Evolutionary conservation across 2,888 invertebrate species (phyloP).

Genomic region (Ichneumoninae sp.): DNA sequence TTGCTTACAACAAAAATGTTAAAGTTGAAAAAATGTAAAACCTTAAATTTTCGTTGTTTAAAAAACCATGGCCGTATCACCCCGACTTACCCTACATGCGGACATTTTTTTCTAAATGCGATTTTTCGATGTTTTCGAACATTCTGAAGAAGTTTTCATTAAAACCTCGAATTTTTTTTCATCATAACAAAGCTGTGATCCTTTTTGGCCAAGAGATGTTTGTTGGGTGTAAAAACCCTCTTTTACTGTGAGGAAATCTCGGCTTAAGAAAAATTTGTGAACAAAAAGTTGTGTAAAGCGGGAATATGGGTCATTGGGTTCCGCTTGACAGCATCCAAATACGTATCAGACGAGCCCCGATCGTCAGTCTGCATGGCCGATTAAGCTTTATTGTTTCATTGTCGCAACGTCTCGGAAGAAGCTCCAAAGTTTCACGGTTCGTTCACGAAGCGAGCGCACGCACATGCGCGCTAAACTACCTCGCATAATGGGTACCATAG

Average conservation of each 20-base stretch:
- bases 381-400: conserved; percentile 27
- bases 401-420: not conserved
- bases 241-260: not conserved
- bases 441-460: not conserved
- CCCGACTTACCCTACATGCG: too few species aligned
- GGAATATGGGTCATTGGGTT: not conserved
- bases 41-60: too few species aligned
- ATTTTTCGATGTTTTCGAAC: too few species aligned
- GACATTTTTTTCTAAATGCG: too few species aligned
- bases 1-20: too few species aligned
- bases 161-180: too few species aligned
- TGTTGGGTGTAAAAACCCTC: not conserved
- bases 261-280: not conserved
- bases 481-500: conserved; percentile 7
- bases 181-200: too few species aligned
- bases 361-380: not conserved
- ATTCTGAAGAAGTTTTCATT: too few species aligned
- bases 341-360: not conserved
- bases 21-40: too few species aligned
- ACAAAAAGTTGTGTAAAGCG: not conserved
- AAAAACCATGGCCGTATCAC: too few species aligned
- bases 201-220: not conserved
- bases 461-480: not conserved
- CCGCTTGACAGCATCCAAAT: not conserved
- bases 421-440: not conserved